These are phyloP conservation scores for Lucinisca nassula DNA, from an alignment of 2,888 invertebrate genomes.

Conservation along the genomic window DNA sequence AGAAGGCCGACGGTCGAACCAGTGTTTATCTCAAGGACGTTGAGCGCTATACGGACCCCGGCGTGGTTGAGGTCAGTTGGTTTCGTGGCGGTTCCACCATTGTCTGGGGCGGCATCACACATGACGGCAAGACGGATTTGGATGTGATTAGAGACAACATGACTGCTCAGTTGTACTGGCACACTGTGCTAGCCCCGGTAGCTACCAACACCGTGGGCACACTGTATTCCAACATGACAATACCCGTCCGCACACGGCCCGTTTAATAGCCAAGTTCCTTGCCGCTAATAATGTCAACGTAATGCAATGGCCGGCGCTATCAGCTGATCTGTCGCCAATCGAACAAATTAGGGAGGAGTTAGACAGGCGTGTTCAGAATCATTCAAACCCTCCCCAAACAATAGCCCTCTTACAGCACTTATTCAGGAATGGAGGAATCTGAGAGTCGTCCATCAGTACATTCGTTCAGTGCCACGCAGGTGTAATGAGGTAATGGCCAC, in stretches of 20 bases:
- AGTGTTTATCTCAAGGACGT: background rate
- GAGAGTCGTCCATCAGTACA: no score
- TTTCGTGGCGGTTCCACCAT: background rate
- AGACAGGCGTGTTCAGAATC: no score
- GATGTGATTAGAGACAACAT: background rate
- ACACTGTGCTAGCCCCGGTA: background rate
- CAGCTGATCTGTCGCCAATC: background rate
- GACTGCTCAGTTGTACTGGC: background rate
- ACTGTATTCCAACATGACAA: background rate
- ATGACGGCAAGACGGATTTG: background rate
- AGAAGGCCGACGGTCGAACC: slow-evolving; percentile 4
- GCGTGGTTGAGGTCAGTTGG: background rate
- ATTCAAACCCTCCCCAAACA: no score
- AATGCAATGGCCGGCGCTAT: background rate
- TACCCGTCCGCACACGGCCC: background rate
- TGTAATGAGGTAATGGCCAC: no score
- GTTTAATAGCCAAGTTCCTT: background rate
- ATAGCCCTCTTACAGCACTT: no score
- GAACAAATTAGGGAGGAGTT: background rate
- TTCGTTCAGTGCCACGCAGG: no score
- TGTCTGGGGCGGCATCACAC: background rate
- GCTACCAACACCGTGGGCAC: background rate
- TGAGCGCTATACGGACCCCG: slow-evolving; percentile 2
- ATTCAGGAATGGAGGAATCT: no score
- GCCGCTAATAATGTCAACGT: background rate